A percentile compares a stretch with the other conserved stretches of the same genome.
phyloP scores from a whole-genome alignment of 2,888 invertebrate genomes.

The Ichneumoninae sp. region DNA sequence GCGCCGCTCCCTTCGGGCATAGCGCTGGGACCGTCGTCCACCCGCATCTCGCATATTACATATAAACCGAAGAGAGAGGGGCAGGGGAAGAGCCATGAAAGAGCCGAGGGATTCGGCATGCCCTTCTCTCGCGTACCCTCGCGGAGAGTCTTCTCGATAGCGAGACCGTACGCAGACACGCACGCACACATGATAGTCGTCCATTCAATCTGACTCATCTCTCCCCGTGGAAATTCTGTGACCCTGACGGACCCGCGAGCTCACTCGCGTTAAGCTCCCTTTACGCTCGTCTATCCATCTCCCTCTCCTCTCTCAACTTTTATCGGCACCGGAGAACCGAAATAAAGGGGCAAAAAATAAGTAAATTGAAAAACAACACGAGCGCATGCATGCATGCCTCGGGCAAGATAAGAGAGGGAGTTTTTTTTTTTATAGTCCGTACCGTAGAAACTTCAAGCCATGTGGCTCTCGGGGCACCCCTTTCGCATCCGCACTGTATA shows the following conservation, averaged over 20 bases:
- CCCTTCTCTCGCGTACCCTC: conserved; percentile 67
- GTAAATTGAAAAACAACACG: conserved; percentile 55
- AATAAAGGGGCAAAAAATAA: conserved; percentile 28
- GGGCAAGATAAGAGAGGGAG: conserved; percentile 33
- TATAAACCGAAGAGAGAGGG: background rate
- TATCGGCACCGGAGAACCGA: conserved; percentile 21
- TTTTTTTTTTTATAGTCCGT: background rate
- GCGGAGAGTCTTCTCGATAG: conserved; percentile 9
- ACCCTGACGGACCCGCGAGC: conserved; percentile 39
- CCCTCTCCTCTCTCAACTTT: conserved; percentile 37
- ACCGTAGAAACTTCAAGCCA: conserved; percentile 4
- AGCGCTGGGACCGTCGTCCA: conserved; percentile 48
- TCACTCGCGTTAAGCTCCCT: conserved; percentile 30
- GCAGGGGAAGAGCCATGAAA: conserved; percentile 51
- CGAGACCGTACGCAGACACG: conserved; percentile 21
- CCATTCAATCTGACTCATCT: conserved; percentile 62
- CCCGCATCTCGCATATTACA: conserved; percentile 65
- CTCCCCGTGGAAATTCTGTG: conserved; percentile 50
- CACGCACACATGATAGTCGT: conserved; percentile 26
- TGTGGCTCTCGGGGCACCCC: conserved; percentile 31
- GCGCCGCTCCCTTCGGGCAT: conserved; percentile 19
- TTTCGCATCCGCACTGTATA: background rate
- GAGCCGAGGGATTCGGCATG: conserved; percentile 69
- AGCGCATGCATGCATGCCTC: conserved; percentile 3
- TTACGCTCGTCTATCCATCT: background rate